Base-by-base conservation (phyloP, 2,888 invertebrate species). In the Proisotoma minuta region DNA sequence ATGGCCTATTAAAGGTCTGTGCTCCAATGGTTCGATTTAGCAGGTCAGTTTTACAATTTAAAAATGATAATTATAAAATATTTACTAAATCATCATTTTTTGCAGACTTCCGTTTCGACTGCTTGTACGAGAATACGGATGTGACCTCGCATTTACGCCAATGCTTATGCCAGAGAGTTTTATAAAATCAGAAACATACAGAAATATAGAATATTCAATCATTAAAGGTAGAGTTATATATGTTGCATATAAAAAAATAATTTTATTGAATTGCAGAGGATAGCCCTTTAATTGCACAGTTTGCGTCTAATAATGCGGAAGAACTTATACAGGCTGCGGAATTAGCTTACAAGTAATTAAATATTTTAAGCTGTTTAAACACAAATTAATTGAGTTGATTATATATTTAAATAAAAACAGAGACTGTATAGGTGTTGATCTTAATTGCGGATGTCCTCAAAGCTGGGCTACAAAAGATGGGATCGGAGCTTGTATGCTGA, bases 371-470 rank as follows among this genome's bases (percentile, higher is more conserved):
- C n/a, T n/a, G n/a, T n/a, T n/a, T n/a, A n/a, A n/a, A n/a, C n/a
- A n/a, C n/a, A 20, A 63, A 40, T 15, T 15, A 54, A 20, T 50
- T 43, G 27, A 53, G 50, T 18, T 58, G 40, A 28, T 62, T 15
- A 27, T 12, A n/a, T 18, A 0, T 47, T 60, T n/a, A 8, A 34
- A 10, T 34, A 12, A 43, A 12, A 75, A 4, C 74, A 87, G 87
- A 15, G 89, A 87, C 80, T 85, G 88, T 59, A 88, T 91, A 81
- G 98, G 98, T 4, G 88, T 96, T 1, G 98, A 98, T 80, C 80
- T 98, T 34, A 98, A 98, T 77, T 98, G 98, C 81, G 98, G 98
- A 0, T 98, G 98, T 75, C 98, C 98, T 1, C 98, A 98, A 78
- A 82, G 86, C 70, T 97, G 96, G 96, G 96, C 96, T 0, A 87